These are phyloP conservation scores for Rhyacophila evoluta DNA, from an alignment of 2,888 invertebrate species.

Conservation along the genomic window DNA sequence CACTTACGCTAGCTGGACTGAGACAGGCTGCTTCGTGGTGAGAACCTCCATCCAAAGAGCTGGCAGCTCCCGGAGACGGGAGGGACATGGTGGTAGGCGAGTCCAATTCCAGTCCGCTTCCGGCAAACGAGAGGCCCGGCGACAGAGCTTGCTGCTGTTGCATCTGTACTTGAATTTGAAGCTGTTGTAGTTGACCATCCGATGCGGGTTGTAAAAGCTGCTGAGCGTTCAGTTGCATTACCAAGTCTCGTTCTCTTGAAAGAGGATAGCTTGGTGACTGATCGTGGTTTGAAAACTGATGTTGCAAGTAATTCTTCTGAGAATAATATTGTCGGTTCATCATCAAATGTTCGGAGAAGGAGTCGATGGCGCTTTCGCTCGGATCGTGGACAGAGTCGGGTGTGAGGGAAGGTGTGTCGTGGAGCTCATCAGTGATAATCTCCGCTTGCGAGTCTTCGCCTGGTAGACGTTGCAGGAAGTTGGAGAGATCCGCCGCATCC, in stretches of 20 bases:
- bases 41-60: conserved; percentile 74
- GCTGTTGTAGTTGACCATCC: conserved; percentile 74
- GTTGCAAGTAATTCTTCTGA: conserved; percentile 67
- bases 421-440: conserved; percentile 76
- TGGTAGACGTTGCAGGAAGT: conserved; percentile 79
- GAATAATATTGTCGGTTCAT: conserved; percentile 70
- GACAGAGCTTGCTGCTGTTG: conserved; percentile 69
- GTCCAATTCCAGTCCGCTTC: conserved; percentile 76
- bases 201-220: conserved; percentile 66
- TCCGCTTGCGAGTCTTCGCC: conserved; percentile 74
- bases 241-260: conserved; percentile 73
- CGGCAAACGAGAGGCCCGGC: conserved; percentile 74
- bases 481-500: conserved; percentile 83
- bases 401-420: conserved; percentile 79
- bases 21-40: conserved; percentile 73
- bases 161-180: conserved; percentile 79
- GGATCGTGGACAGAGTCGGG: conserved; percentile 73
- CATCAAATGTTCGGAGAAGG: conserved; percentile 81
- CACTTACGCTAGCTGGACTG: conserved; percentile 78
- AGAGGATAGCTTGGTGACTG: conserved; percentile 71
- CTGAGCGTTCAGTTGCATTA: conserved; percentile 71
- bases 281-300: conserved; percentile 65
- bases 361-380: conserved; percentile 77
- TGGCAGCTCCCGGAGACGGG: conserved; percentile 83
- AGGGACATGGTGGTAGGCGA: conserved; percentile 84